Percentiles rank a stretch among this genome's conserved stretches.
phyloP scores from a whole-genome alignment of 2,113 vertebrate species.

The Ageneiosus marmoratus region DNA sequence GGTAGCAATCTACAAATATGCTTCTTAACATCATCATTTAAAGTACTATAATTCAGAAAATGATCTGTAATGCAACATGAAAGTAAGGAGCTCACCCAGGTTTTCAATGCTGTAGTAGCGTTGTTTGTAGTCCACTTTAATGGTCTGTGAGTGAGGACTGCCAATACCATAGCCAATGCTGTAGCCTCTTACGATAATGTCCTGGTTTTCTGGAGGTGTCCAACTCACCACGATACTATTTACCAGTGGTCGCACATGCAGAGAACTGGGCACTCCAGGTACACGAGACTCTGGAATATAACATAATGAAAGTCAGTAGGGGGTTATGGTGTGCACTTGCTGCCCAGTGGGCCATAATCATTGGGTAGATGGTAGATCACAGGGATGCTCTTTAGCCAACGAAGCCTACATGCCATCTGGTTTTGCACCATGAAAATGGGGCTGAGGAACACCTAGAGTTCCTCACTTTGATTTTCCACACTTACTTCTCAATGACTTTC shows the following conservation, averaged over 20 bases:
- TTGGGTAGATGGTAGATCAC: background rate
- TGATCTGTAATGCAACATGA: background rate
- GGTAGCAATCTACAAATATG: background rate
- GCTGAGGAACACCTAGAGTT: background rate
- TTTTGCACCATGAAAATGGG: background rate
- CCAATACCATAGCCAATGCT: constrained; percentile 93
- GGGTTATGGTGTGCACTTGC: background rate
- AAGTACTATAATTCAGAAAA: background rate
- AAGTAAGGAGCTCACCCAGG: constrained; percentile 75
- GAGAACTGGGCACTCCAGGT: constrained; percentile 92
- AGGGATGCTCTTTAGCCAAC: background rate
- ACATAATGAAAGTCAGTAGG: background rate
- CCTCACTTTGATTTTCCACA: background rate
- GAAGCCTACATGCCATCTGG: background rate
- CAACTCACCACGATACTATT: constrained; percentile 97
- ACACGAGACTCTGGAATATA: constrained; percentile 83
- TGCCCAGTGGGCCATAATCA: background rate
- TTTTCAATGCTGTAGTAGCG: constrained; percentile 97
- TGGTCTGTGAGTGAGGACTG: constrained; percentile 93
- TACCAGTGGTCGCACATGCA: constrained; percentile 91
- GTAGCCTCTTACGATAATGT: constrained; percentile 94
- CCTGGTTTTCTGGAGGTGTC: constrained; percentile 96
- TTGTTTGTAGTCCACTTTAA: constrained; percentile 97
- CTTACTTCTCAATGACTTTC: background rate
- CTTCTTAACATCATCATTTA: background rate